Evolutionary conservation across 2,797 vertebrate genomes (phyloP).

Genomic region (Alfaro cultratus): DNA sequence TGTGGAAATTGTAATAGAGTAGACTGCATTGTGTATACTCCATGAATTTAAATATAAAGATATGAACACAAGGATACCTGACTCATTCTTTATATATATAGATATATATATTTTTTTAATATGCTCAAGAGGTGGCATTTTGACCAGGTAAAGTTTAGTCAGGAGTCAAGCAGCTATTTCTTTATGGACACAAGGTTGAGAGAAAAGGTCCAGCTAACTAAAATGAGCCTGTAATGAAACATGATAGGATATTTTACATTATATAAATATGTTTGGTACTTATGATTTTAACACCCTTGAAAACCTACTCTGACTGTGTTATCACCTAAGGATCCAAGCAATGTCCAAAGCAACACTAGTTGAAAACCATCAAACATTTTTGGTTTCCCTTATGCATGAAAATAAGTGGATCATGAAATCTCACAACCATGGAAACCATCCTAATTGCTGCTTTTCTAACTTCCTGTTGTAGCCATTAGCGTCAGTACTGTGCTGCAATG

Average conservation of each 20-base stretch:
- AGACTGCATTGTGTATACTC: constrained; percentile 93
- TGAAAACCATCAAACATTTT: neutral
- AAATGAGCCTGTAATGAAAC: neutral
- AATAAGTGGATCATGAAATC: neutral
- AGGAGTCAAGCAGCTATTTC: neutral
- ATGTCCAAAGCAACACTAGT: neutral
- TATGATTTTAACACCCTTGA: neutral
- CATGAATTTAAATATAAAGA: constrained; percentile 93
- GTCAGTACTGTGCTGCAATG: neutral
- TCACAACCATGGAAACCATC: neutral
- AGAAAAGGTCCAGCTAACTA: neutral
- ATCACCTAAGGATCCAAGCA: neutral
- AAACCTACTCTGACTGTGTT: neutral
- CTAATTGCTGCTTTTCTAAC: neutral
- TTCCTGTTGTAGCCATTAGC: neutral
- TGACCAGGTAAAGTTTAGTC: neutral
- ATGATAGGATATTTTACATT: neutral
- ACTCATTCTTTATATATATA: neutral
- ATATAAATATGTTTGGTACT: neutral
- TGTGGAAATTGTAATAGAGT: constrained; percentile 94
- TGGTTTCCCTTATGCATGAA: neutral
- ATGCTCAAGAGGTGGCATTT: neutral
- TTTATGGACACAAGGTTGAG: neutral
- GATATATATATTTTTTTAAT: too few species aligned
- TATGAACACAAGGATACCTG: constrained; percentile 60